Conservation (phyloP, 2,113 vertebrate genomes). For the Sinocyclocheilus anshuiensis region DNA sequence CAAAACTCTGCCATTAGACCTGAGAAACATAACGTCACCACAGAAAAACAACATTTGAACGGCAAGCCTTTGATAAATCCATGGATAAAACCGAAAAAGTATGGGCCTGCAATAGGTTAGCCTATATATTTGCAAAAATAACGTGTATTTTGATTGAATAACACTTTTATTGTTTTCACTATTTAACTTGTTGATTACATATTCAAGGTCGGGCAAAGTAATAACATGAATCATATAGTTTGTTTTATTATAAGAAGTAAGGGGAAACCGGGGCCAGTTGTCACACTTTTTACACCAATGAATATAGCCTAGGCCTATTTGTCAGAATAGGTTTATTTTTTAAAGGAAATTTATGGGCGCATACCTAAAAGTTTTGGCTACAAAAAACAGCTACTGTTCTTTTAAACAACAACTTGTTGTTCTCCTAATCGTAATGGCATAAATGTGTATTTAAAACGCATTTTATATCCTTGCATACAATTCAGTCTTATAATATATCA, state of each 20-base stretch:
- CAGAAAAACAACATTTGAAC: conserved; percentile 73
- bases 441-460: neutral
- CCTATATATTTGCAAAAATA: conserved; percentile 34
- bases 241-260: conserved; percentile 2
- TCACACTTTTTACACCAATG: neutral
- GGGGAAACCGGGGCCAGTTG: neutral
- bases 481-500: neutral
- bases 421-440: neutral
- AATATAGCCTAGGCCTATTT: neutral
- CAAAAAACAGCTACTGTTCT: neutral
- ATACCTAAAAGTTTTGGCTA: neutral
- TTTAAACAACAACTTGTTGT: neutral
- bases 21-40: conserved; percentile 73
- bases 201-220: neutral
- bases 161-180: neutral
- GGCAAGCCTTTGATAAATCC: conserved; percentile 48
- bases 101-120: conserved; percentile 8
- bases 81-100: conserved; percentile 1
- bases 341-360: neutral
- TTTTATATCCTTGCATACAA: neutral
- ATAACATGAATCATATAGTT: conserved; percentile 14
- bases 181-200: conserved; percentile 2
- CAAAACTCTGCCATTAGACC: conserved; percentile 75
- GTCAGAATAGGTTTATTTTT: neutral
- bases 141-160: neutral